These are phyloP conservation scores for Caradrina clavipalpis DNA, from an alignment of 2,888 invertebrate species.

Conservation along the genomic window DNA sequence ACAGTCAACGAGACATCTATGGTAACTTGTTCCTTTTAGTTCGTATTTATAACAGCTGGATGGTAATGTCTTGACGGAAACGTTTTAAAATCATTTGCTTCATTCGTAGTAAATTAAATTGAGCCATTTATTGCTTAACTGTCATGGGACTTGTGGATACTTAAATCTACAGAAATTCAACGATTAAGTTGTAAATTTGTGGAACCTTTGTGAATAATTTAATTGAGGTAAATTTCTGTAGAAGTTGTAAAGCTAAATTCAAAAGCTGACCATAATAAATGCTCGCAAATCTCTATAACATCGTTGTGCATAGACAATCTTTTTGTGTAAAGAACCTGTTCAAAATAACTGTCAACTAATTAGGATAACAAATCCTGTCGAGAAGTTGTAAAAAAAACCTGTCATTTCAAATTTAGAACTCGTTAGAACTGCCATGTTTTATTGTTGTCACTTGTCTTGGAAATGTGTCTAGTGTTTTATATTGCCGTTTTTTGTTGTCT, in stretches of 20 bases:
- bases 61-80: slow-evolving; percentile 9
- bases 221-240: background rate
- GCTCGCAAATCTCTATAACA: slow-evolving; percentile 1
- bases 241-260: background rate
- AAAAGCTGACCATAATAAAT: background rate
- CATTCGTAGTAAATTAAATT: background rate
- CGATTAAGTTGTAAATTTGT: background rate
- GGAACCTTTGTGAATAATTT: background rate
- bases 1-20: slow-evolving; percentile 12
- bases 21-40: slow-evolving; percentile 19
- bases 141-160: background rate
- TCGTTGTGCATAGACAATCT: slow-evolving; percentile 1
- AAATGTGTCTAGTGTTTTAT: background rate
- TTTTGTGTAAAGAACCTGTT: slow-evolving; percentile 6
- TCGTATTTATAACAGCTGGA: background rate
- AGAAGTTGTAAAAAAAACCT: slow-evolving; percentile 55
- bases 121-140: background rate
- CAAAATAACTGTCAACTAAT: slow-evolving; percentile 57
- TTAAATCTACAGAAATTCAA: background rate
- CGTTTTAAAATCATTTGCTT: slow-evolving; percentile 16
- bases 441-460: slow-evolving; percentile 26
- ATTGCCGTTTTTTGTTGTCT: slow-evolving; percentile 16
- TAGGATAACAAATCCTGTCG: slow-evolving; percentile 67
- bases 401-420: slow-evolving; percentile 50
- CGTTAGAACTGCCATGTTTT: slow-evolving; percentile 52